A percentile compares a stretch with the other conserved stretches of the same genome.
phyloP scores from a whole-genome alignment of 2,113 vertebrate species.

The Oncorhynchus clarkii region DNA sequence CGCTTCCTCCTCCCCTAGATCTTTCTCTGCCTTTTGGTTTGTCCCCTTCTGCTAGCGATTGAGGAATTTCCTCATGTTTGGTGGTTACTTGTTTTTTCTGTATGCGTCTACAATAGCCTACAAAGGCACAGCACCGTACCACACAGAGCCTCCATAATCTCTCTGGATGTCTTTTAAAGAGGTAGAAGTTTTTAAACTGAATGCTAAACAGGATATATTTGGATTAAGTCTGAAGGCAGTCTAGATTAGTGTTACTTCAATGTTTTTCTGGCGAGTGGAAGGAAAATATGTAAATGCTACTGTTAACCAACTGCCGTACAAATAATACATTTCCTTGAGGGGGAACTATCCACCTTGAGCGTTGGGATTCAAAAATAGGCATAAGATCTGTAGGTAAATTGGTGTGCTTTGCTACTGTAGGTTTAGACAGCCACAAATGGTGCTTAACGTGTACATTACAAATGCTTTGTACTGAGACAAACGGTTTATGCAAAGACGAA shows the following conservation, averaged over 20 bases:
- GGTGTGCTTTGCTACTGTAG: background rate
- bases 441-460: background rate
- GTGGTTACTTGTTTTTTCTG: background rate
- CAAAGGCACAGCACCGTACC: constrained; percentile 31
- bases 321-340: constrained; percentile 12
- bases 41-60: background rate
- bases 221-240: constrained; percentile 65
- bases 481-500: background rate
- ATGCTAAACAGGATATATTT: constrained; percentile 72
- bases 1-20: background rate
- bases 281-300: constrained; percentile 29
- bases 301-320: constrained; percentile 18
- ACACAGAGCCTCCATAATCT: constrained; percentile 54
- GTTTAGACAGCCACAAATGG: background rate
- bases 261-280: constrained; percentile 36
- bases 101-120: constrained; percentile 11
- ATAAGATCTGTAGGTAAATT: too few species aligned
- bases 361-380: too few species aligned
- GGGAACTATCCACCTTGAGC: too few species aligned
- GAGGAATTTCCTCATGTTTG: background rate
- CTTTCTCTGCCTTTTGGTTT: background rate
- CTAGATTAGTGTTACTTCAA: constrained; percentile 59
- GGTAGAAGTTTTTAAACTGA: constrained; percentile 58
- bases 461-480: background rate
- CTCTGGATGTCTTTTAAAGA: constrained; percentile 60